Evolutionary conservation across 64 coral and sea anemone genomes (phyloP), one percentile per base, ranked within the genome.

Genomic region (Montipora cactus): DNA sequence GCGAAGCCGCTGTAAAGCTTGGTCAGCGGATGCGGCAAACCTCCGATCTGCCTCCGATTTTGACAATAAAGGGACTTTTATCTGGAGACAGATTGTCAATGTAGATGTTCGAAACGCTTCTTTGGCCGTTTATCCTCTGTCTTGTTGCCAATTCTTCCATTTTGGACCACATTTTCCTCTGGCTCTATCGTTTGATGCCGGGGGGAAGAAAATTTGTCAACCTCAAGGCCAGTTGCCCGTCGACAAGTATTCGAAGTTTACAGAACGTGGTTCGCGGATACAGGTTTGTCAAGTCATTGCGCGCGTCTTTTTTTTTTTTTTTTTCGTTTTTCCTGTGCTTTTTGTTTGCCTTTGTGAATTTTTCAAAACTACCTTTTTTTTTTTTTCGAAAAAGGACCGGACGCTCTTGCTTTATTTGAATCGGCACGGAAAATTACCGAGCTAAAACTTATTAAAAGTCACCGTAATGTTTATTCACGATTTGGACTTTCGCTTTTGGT

Each of bases 131-230:
- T 61, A 75, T 95, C 77, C 76, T 95, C 20, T 95, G 90, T 77
- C 72, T 90, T 59, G 59, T 95, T 19, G 88, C 88, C 75, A 95
- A 80, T 59, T 95, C 87, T 83, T 95, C 93, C 59, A 90, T 95
- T 46, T 78, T 89, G 84, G 93, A 95, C 90, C 73, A 95, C 74
- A 75, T 95, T 90, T 81, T 95, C 87, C 78, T 90, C 79, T 95
- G 93, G 93, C 89, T 95, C 51, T 75, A 83, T 88, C 89, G 84
- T 98, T 98, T 98, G 72, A 98, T 98, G 96, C 96, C 96, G 87
- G 96, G 96, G 83, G 96, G 96, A 46, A 98, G 93, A 75, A 94
- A 95, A 92, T 95, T 98, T 92, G 92, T 78, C 66, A 91, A 74
- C 62, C 49, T 98, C 64, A 98, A 98, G 91, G 93, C 96, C 23